These are phyloP conservation scores for Tauraco hartlaubi DNA, from an alignment of 2,797 vertebrate species.

Conservation along the genomic window DNA sequence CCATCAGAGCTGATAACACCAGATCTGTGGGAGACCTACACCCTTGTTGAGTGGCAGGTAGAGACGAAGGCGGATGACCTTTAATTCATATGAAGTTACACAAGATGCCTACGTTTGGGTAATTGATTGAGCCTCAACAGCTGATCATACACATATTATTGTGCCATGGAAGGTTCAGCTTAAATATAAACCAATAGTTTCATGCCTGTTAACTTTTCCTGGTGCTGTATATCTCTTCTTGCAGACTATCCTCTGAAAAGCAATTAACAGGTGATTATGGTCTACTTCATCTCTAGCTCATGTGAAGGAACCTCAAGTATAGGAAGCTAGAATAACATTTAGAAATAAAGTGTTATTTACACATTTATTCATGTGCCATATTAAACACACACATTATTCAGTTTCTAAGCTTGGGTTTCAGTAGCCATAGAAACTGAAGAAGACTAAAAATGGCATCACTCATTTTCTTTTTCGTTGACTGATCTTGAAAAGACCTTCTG, in stretches of 20 bases:
- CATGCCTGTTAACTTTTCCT: not conserved
- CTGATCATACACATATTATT: not conserved
- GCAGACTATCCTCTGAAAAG: not conserved
- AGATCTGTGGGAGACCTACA: not conserved
- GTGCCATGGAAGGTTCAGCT: not conserved
- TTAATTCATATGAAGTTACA: not conserved
- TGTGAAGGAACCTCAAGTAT: not conserved
- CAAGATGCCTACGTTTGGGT: not conserved
- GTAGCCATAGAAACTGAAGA: constrained; percentile 64
- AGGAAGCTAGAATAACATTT: not conserved
- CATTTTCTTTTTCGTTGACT: not conserved
- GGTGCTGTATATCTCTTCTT: not conserved
- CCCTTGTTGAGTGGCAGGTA: not conserved
- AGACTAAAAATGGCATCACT: constrained; percentile 3
- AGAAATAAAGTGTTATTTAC: constrained; percentile 8
- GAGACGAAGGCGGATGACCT: not conserved
- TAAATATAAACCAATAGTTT: not conserved
- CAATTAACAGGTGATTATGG: not conserved
- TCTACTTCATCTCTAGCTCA: not conserved
- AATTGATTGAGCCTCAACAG: not conserved
- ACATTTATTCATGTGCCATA: not conserved
- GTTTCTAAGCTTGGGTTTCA: constrained; percentile 19
- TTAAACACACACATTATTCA: not conserved
- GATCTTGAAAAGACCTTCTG: not conserved
- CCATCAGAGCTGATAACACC: not conserved